Evolutionary conservation across 2,113 vertebrate genomes (phyloP), one percentile per base, ranked within the genome.

Genomic region (Notarius quadriscutis): DNA sequence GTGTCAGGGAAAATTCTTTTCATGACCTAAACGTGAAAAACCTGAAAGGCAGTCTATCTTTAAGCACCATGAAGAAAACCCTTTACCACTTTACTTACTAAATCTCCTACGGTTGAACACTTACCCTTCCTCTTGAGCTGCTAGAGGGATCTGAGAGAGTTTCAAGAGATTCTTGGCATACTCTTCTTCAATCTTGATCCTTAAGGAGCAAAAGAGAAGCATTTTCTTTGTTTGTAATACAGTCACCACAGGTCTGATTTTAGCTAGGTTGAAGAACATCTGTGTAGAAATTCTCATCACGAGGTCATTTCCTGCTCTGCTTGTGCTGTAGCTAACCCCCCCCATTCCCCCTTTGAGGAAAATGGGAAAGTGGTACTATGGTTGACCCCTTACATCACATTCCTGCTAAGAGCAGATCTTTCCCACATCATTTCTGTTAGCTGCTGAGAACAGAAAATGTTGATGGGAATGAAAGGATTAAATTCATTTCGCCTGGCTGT

Each of bases 181-280:
- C 81, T 99, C 98, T 82, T 99, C 98, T 94, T 99, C 98, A 91
- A 99, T 99, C 94, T 97, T 99, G 96, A 99, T 99, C 94, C 98
- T 99, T 93, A 81, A 41, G 53, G 15, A 48, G 69, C 0, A 78
- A 75, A 87, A 72, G 25, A 74, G 6, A 69, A 25, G 8, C 22
- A 41, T 7, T 5, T 6, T 50, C 18, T 12, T 72, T 34, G 25
- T 72, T 8, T 55, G 18, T 30, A 8, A 9, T 71, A 8, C 8
- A 58, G 2, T 58, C n/a, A 60, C 8, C 65, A 41, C 25, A 27
- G 12, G 22, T 81, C 17, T 25, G 14, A 75, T 74, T 81, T 75
- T 50, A 82, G 55, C 22, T 65, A 14, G 14, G 27, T 58, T 80
- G 15, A 67, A 77, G 81, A 2, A 22, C 82, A 87, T 83, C 78